Conservation (phyloP, 2,113 vertebrate species). For the Salvelinus alpinus region DNA sequence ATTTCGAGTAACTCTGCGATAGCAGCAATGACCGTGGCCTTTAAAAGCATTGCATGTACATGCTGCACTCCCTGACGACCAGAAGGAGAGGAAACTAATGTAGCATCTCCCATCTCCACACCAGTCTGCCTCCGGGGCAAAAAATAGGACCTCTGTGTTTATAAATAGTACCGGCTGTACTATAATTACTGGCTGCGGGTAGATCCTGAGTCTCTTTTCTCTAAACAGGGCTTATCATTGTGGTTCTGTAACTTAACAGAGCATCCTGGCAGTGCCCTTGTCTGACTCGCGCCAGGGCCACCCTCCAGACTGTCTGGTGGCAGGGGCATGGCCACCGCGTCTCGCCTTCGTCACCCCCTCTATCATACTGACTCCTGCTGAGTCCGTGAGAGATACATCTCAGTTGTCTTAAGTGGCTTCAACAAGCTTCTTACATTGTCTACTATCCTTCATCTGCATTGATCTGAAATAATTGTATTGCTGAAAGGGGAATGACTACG, state of each 20-base stretch:
- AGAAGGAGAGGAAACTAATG: constrained; percentile 55
- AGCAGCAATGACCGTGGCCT: constrained; percentile 57
- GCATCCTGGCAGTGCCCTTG: constrained; percentile 49
- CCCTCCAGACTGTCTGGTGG: constrained; percentile 28
- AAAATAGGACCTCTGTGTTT: constrained; percentile 62
- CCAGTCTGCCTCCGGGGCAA: constrained; percentile 45
- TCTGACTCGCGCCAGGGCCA: constrained; percentile 23
- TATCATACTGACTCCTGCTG: neutral
- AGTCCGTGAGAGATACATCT: neutral
- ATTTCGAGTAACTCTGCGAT: neutral
- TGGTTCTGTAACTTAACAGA: constrained; percentile 68
- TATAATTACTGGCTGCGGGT: constrained; percentile 65
- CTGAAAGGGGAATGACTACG: neutral
- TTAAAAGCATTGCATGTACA: constrained; percentile 42
- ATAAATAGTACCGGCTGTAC: constrained; percentile 68
- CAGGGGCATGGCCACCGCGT: constrained; percentile 4
- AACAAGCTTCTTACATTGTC: neutral
- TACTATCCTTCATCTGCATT: neutral
- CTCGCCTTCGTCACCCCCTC: neutral
- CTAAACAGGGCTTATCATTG: constrained; percentile 66
- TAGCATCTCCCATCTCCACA: constrained; percentile 30
- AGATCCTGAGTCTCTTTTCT: constrained; percentile 50
- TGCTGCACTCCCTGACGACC: constrained; percentile 61
- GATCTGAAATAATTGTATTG: neutral
- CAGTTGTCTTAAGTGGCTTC: neutral